Percentiles rank a stretch among this genome's conserved stretches.
These are phyloP conservation scores for Alosa alosa DNA, from an alignment of 2,113 vertebrate genomes.

Conservation along the genomic window DNA sequence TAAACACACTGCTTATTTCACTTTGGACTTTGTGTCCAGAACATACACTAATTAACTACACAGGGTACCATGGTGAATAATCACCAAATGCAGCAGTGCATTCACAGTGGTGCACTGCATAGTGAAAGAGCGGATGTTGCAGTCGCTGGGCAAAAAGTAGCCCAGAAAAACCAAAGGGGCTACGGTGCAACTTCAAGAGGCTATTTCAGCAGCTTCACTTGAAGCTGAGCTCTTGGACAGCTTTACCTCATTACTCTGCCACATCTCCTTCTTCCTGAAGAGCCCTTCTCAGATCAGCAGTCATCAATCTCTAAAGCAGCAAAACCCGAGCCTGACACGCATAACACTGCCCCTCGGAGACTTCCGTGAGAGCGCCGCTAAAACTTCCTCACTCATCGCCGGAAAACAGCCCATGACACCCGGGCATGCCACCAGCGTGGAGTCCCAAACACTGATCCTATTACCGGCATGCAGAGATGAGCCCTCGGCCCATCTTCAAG, in stretches of 20 bases:
- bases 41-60: no score
- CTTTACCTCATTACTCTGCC: not conserved
- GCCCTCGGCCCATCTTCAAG: not conserved
- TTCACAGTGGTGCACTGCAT: no score
- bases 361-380: constrained; percentile 27
- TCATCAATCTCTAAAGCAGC: constrained; percentile 1
- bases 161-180: not conserved
- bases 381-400: constrained; percentile 19
- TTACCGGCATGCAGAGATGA: constrained; percentile 42
- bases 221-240: not conserved
- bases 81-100: no score
- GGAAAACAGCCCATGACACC: constrained; percentile 33
- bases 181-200: not conserved
- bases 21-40: no score
- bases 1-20: not conserved
- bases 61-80: no score
- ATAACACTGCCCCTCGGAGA: not conserved
- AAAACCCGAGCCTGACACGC: constrained; percentile 21
- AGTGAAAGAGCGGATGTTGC: no score
- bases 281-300: constrained; percentile 20
- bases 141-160: not conserved
- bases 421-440: constrained; percentile 48
- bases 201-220: not conserved
- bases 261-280: not conserved
- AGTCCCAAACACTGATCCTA: constrained; percentile 61